These are phyloP conservation scores for Grapholita molesta DNA, from an alignment of 1,140 invertebrate species.

Conservation along the genomic window DNA sequence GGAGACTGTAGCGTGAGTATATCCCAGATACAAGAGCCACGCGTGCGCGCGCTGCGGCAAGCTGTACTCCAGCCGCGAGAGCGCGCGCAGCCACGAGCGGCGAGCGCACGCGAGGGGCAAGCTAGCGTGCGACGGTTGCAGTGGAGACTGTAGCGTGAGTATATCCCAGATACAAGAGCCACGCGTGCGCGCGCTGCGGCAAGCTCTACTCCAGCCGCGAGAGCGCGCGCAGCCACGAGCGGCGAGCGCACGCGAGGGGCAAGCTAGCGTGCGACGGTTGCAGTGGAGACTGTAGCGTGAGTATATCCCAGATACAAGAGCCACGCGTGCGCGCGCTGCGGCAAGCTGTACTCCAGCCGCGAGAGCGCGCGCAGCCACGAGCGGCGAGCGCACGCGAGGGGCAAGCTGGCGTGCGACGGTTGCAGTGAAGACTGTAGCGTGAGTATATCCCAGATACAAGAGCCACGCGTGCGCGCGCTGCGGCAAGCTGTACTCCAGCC, in stretches of 20 bases:
- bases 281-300: constrained; percentile 17
- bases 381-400: constrained; percentile 25
- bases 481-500: constrained; percentile 29
- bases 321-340: constrained; percentile 30
- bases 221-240: constrained; percentile 31
- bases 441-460: too few relatives aligned
- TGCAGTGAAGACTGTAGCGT: constrained; percentile 17
- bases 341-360: constrained; percentile 28
- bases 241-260: constrained; percentile 26
- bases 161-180: too few relatives aligned
- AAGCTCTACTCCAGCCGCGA: constrained; percentile 33
- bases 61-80: constrained; percentile 33
- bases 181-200: constrained; percentile 29
- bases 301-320: too few relatives aligned
- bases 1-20: too few relatives aligned
- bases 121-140: neutral
- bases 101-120: constrained; percentile 24
- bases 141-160: constrained; percentile 18
- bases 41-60: constrained; percentile 30
- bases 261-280: neutral
- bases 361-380: constrained; percentile 36
- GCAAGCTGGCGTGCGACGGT: neutral
- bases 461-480: constrained; percentile 30
- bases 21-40: constrained; percentile 21
- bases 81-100: constrained; percentile 32